Evolutionary conservation across 2,888 invertebrate genomes (phyloP).

Genomic region (Apotomis betuletana): DNA sequence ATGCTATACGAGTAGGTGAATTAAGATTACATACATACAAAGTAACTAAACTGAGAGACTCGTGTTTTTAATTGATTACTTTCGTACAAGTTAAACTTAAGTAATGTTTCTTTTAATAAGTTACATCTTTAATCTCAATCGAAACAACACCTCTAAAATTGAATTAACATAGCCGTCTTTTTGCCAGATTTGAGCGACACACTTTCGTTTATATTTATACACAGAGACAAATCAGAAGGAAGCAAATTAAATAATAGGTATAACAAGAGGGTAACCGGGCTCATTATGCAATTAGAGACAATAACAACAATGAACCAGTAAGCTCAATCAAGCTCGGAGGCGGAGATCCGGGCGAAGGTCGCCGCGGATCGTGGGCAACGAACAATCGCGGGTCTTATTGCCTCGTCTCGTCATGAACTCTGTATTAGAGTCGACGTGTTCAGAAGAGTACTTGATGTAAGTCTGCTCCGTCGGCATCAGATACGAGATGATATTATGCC

Average conservation of each 20-base stretch:
- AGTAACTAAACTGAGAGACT: too few species aligned
- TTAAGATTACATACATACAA: too few species aligned
- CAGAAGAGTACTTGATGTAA: not conserved
- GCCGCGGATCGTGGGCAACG: conserved; percentile 13
- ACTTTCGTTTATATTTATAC: too few species aligned
- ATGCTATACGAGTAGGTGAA: too few species aligned
- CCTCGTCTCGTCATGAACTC: not conserved
- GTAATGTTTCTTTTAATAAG: too few species aligned
- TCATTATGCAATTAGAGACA: conserved; percentile 18
- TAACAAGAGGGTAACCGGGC: not conserved
- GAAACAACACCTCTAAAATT: too few species aligned
- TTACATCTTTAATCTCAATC: too few species aligned
- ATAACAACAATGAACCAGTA: conserved; percentile 7
- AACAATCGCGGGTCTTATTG: conserved; percentile 13
- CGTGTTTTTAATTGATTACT: too few species aligned
- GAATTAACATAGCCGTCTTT: too few species aligned
- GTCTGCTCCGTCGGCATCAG: not conserved
- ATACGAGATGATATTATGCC: not conserved
- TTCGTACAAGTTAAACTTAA: too few species aligned
- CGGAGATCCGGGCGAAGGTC: conserved; percentile 32
- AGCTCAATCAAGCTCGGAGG: conserved; percentile 20
- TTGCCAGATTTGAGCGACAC: too few species aligned
- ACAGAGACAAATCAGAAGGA: not conserved
- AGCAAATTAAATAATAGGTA: not conserved
- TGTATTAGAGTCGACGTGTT: not conserved